Evolutionary conservation across 2,113 vertebrate species (phyloP), one percentile per base, ranked within the genome.

Genomic region (Tonatia bakeri): DNA sequence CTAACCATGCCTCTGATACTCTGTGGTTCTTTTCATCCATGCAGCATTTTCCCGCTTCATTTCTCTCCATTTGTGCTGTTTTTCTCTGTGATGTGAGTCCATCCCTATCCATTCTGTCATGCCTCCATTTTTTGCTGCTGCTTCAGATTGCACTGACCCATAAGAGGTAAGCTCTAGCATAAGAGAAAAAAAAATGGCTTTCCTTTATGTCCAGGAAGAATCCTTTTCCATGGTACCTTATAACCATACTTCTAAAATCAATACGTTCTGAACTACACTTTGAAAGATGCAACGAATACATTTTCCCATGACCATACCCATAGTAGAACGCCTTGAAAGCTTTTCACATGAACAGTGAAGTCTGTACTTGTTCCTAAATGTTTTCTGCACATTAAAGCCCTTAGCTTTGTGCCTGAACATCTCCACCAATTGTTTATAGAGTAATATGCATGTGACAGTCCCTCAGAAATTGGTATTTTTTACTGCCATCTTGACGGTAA

Each of bases 41-140:
- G 77, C 98, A 94, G 47, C 94, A 91, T 98, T 97, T 96, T 97
- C 97, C 98, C 94, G 98, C 97, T 97, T 98, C 92, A 97, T 98
- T 98, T 98, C 94, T 97, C 98, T 98, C 94, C 98, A 98, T 98
- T 98, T 98, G 98, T 98, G 98, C 96, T 98, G 97, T 98, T 96
- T 98, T 97, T 98, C 97, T 98, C 97, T 98, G 98, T 98, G 96
- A 93, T 98, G 97, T 98, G 98, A 98, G 83, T 98, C 87, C 98
- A 98, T 98, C 95, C 97, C 90, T 98, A 92, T 98, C 97, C 98
- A 98, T 98, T 98, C 95, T 98, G 90, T 98, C 97, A 98, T 98
- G 98, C 96, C 98, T 98, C 97, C 98, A 98, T 98, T 96, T 98
- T 98, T 98, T 94, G 95, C 97, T 98, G 97, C 97, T 98, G 64